A percentile compares a stretch with the other conserved stretches of the same genome.
Evolutionary conservation across 1,140 invertebrate species (phyloP).

Genomic region (Branchinecta lindahli): DNA sequence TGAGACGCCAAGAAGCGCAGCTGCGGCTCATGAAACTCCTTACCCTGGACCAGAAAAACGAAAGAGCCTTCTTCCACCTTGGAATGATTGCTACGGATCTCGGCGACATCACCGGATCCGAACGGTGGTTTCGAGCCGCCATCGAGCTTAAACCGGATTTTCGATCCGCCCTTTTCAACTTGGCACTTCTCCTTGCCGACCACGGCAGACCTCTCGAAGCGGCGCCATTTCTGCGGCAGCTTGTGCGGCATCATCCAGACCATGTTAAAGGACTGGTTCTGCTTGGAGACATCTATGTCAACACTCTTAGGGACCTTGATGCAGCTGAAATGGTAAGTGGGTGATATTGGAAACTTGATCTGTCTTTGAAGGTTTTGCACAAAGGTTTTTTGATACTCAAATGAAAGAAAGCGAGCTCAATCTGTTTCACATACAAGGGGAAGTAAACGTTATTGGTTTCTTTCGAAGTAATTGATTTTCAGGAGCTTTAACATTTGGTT

Average conservation of each 20-base stretch:
- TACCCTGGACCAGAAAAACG: slow-evolving; percentile 54
- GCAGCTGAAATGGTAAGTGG: slow-evolving; percentile 63
- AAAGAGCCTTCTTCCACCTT: slow-evolving; percentile 81
- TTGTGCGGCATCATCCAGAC: slow-evolving; percentile 78
- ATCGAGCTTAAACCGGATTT: slow-evolving; percentile 53
- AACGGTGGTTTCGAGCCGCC: slow-evolving; percentile 71
- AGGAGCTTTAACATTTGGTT: too few relatives aligned
- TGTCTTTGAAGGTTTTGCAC: background rate
- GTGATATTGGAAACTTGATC: background rate
- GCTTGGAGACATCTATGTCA: slow-evolving; percentile 90
- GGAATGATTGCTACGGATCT: slow-evolving; percentile 95
- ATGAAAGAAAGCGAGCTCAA: too few relatives aligned
- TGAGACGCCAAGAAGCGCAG: slow-evolving; percentile 16
- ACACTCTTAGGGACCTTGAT: slow-evolving; percentile 83
- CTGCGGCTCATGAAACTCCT: slow-evolving; percentile 45
- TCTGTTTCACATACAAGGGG: too few relatives aligned
- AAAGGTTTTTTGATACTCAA: too few relatives aligned
- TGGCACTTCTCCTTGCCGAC: slow-evolving; percentile 77
- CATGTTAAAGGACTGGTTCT: slow-evolving; percentile 88
- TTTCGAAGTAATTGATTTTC: too few relatives aligned
- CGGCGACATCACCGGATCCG: slow-evolving; percentile 65
- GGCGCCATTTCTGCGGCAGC: slow-evolving; percentile 75
- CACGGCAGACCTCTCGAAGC: slow-evolving; percentile 73
- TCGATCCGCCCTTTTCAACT: slow-evolving; percentile 81
- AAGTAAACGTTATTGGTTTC: too few relatives aligned